Evolutionary conservation across 2,888 invertebrate species (phyloP).

Genomic region (Amphipoea lucens): DNA sequence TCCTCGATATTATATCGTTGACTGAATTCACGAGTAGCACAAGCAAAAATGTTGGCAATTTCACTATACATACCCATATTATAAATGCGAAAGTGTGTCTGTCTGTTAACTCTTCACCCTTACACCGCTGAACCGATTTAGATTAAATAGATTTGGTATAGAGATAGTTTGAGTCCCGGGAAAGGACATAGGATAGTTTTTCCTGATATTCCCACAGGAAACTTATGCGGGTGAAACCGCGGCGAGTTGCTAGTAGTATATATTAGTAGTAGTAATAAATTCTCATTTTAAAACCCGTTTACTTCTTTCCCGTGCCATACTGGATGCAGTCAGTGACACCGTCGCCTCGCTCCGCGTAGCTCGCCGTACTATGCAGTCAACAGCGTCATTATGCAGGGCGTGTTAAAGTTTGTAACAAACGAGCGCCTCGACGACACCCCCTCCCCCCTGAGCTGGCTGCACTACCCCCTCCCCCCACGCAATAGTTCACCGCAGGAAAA

Average conservation of each 20-base stretch:
- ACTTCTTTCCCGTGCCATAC: background rate
- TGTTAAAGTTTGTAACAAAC: slow-evolving; percentile 62
- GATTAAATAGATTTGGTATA: no score
- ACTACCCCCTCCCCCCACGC: background rate
- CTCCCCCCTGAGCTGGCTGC: background rate
- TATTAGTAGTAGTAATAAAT: background rate
- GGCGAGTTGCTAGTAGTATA: no score
- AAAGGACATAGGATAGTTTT: no score
- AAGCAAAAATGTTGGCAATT: no score
- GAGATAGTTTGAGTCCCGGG: no score
- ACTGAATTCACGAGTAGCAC: background rate
- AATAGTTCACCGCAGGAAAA: slow-evolving; percentile 57
- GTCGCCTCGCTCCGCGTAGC: slow-evolving; percentile 31
- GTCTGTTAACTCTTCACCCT: no score
- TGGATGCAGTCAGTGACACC: background rate
- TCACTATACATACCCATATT: background rate
- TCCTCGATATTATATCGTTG: background rate
- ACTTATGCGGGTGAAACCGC: no score
- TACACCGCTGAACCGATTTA: no score
- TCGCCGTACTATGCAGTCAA: background rate
- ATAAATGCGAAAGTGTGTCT: no score
- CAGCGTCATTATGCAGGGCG: slow-evolving; percentile 57
- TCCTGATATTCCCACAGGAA: no score
- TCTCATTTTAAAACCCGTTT: background rate
- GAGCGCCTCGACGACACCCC: slow-evolving; percentile 44